These are phyloP conservation scores for Phalacrocorax aristotelis DNA, from an alignment of 2,113 vertebrate genomes.

Conservation along the genomic window DNA sequence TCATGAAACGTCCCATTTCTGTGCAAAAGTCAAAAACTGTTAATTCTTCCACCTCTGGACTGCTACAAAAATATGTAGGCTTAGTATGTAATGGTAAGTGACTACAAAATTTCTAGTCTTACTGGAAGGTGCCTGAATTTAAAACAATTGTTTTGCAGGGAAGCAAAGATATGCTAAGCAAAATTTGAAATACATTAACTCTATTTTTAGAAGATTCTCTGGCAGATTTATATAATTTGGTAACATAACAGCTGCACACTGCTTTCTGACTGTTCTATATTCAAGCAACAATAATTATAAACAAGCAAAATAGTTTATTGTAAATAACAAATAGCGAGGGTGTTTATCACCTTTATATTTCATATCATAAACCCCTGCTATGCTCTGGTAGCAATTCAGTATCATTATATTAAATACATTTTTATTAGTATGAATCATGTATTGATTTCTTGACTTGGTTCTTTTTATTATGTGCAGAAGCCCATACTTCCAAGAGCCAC, in stretches of 20 bases:
- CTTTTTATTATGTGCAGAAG: neutral
- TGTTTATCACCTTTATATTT: neutral
- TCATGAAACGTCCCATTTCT: neutral
- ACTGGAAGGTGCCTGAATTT: neutral
- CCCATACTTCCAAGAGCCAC: neutral
- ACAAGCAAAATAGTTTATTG: neutral
- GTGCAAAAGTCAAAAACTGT: neutral
- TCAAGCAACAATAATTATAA: neutral
- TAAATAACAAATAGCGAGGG: neutral
- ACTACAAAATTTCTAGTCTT: neutral
- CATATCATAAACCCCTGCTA: neutral
- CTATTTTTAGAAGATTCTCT: neutral
- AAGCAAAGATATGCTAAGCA: neutral
- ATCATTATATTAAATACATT: neutral
- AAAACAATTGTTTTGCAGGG: neutral
- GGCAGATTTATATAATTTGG: neutral
- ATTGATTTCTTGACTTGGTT: constrained; percentile 20
- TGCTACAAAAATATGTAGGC: neutral
- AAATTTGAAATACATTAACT: neutral
- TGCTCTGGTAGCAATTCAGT: neutral
- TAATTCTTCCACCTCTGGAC: neutral
- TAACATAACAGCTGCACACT: neutral
- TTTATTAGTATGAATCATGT: neutral
- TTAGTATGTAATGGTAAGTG: neutral
- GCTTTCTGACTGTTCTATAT: neutral